Percentiles rank a stretch among this genome's conserved stretches.
Evolutionary conservation across 2,113 vertebrate species (phyloP).

Genomic region (Brienomyrus brachyistius): DNA sequence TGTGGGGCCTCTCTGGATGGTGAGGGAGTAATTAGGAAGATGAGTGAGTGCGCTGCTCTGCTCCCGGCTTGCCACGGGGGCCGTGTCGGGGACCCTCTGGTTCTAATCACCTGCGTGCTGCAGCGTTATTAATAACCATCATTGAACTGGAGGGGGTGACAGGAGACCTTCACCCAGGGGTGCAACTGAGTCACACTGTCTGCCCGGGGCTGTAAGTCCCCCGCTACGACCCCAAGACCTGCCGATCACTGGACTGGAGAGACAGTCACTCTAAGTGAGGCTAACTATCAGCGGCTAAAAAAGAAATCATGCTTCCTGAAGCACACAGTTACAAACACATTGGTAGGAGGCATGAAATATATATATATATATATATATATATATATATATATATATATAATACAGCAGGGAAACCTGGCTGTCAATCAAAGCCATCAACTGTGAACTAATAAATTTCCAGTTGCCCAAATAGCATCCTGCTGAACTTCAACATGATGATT

Average conservation of each 20-base stretch:
- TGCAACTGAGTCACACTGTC: slow-evolving; percentile 5
- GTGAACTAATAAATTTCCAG: neutral
- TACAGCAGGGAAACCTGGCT: neutral
- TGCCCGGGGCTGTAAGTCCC: neutral
- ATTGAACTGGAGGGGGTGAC: slow-evolving; percentile 1
- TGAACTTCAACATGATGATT: neutral
- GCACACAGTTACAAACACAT: neutral
- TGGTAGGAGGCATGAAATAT: neutral
- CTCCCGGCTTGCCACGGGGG: neutral
- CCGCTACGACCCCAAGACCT: neutral
- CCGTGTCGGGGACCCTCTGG: neutral
- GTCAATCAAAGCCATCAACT: neutral
- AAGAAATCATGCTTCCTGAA: neutral
- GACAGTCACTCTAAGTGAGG: neutral
- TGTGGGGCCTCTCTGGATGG: slow-evolving; percentile 2
- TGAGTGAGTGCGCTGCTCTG: slow-evolving; percentile 4
- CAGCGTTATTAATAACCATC: slow-evolving; percentile 18
- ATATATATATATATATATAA: neutral
- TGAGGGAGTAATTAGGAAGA: slow-evolving; percentile 8
- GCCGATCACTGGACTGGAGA: neutral
- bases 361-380: neutral
- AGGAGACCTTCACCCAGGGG: neutral
- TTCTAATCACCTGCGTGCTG: slow-evolving; percentile 11
- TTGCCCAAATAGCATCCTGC: neutral
- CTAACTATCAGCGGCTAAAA: neutral